Evolutionary conservation across 2,113 vertebrate genomes (phyloP).

Genomic region (Columbina picui): DNA sequence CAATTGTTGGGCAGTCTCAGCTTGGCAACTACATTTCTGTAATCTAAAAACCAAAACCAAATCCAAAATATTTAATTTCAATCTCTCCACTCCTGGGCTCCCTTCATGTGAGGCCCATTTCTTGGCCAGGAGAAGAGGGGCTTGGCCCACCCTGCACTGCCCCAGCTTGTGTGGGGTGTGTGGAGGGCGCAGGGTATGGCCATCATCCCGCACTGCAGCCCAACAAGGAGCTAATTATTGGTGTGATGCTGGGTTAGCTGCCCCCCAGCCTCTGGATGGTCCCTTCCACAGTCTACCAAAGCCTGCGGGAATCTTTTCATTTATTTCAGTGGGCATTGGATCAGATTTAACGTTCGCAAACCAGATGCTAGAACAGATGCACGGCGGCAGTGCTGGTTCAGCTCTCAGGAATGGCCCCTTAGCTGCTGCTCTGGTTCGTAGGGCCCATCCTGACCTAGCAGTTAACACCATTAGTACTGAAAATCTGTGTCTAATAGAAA

Average conservation of each 20-base stretch:
- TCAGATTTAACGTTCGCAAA: background rate
- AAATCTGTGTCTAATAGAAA: background rate
- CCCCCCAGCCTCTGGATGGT: background rate
- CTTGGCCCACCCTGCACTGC: background rate
- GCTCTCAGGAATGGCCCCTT: background rate
- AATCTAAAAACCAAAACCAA: background rate
- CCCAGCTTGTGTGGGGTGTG: fast-evolving
- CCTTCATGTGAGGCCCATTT: fast-evolving
- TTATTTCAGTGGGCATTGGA: too few relatives aligned
- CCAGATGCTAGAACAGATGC: background rate
- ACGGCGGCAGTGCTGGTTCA: background rate
- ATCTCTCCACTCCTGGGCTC: fast-evolving
- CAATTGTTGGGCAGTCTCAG: background rate
- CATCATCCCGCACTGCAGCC: background rate
- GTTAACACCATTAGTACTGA: background rate
- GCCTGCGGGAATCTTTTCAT: background rate
- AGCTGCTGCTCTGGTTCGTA: background rate
- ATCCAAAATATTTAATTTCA: background rate
- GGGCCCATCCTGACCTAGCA: background rate
- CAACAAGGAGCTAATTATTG: fast-evolving
- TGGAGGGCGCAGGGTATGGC: fast-evolving
- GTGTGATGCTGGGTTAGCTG: background rate
- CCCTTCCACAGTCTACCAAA: background rate
- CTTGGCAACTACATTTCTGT: background rate
- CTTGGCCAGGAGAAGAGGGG: background rate